A percentile compares a stretch with the other conserved stretches of the same genome.
phyloP scores from a whole-genome alignment of 2,113 vertebrate species.

The Ellobius talpinus region DNA sequence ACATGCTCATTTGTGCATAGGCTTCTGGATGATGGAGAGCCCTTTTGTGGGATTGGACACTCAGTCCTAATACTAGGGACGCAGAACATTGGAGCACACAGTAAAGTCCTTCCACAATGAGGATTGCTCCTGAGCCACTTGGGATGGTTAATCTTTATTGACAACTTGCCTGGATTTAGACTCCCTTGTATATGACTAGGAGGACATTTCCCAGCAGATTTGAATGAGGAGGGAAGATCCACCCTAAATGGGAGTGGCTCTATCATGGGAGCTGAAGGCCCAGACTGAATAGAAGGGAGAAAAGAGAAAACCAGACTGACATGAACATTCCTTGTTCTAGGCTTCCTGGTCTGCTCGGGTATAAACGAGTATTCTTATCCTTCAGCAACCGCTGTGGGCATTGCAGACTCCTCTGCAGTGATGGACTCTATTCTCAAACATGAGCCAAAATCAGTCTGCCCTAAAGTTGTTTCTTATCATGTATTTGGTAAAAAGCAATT shows the following conservation, averaged over 20 bases:
- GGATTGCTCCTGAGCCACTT: not conserved
- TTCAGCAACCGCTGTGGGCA: not conserved
- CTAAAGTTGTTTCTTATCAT: not conserved
- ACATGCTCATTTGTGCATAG: not conserved
- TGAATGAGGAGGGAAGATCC: not conserved
- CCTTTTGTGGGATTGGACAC: not conserved
- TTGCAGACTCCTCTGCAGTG: not conserved
- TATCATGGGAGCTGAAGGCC: not conserved
- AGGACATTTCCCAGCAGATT: not conserved
- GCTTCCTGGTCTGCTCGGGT: not conserved
- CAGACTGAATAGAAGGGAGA: not conserved
- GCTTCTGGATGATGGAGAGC: not conserved
- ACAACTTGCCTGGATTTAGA: not conserved
- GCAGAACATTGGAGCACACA: not conserved
- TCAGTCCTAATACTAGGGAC: not conserved
- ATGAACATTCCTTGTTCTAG: no score
- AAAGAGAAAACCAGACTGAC: not conserved
- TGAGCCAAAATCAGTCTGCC: not conserved
- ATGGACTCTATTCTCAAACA: not conserved
- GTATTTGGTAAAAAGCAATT: not conserved
- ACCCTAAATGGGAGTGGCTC: not conserved
- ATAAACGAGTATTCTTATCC: no score
- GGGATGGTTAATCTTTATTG: not conserved
- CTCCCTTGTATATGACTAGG: not conserved
- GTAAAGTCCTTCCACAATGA: not conserved